phyloP scores from a whole-genome alignment of 2,797 vertebrate species.

The Etheostoma perlongum region DNA sequence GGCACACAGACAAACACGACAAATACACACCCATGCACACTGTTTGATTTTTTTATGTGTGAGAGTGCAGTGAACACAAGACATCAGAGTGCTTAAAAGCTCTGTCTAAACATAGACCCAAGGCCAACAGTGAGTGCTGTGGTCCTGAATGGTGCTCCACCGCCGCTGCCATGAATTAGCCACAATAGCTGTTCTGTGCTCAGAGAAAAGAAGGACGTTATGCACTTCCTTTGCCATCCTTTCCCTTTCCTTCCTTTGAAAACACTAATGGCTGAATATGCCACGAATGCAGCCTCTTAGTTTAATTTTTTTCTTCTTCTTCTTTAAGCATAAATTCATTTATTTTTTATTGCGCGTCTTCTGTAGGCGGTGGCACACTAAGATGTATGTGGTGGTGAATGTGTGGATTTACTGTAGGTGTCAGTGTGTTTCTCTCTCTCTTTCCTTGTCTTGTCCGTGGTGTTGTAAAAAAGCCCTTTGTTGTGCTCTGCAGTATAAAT shows the following conservation, averaged over 20 bases:
- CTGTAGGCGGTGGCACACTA: slow-evolving; percentile 8
- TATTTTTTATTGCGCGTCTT: slow-evolving; percentile 28
- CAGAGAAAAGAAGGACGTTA: slow-evolving; percentile 2
- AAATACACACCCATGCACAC: slow-evolving; percentile 23
- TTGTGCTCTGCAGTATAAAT: slow-evolving; percentile 83
- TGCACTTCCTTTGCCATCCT: slow-evolving; percentile 16
- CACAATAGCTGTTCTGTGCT: slow-evolving; percentile 49
- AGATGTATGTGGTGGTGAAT: slow-evolving; percentile 28
- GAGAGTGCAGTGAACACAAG: slow-evolving; percentile 33
- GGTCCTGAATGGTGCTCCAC: slow-evolving; percentile 57
- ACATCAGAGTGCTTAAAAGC: slow-evolving; percentile 75
- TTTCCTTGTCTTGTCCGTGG: slow-evolving; percentile 54
- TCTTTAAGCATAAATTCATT: slow-evolving; percentile 33
- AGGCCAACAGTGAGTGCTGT: slow-evolving; percentile 68
- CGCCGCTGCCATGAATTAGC: slow-evolving; percentile 23
- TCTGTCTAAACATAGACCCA: slow-evolving; percentile 69
- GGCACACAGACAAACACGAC: slow-evolving; percentile 32
- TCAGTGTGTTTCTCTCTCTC: slow-evolving; percentile 45
- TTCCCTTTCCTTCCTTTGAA: too few relatives aligned
- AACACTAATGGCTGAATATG: slow-evolving; percentile 34
- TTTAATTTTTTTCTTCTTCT: slow-evolving; percentile 13
- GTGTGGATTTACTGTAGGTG: slow-evolving; percentile 56
- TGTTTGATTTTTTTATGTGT: slow-evolving; percentile 34
- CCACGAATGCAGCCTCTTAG: slow-evolving; percentile 19
- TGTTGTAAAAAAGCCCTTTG: slow-evolving; percentile 75